These are phyloP conservation scores for Todus mexicanus DNA, from an alignment of 2,797 vertebrate species.

Conservation along the genomic window DNA sequence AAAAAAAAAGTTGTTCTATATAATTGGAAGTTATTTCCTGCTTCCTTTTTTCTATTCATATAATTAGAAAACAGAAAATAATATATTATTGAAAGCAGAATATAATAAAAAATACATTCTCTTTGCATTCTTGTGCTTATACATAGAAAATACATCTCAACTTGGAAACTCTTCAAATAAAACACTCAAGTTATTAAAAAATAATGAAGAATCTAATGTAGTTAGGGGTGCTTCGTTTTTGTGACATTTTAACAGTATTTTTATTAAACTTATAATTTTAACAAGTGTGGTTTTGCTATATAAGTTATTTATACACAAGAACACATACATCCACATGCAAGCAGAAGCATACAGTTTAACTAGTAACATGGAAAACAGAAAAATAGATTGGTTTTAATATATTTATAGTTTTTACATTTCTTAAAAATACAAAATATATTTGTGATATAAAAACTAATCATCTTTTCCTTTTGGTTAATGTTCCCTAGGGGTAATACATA, in stretches of 20 bases:
- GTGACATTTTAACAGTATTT: neutral
- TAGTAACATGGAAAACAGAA: neutral
- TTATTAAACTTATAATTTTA: neutral
- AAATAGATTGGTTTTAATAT: neutral
- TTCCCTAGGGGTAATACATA: neutral
- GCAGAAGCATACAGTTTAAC: neutral
- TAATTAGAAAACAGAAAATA: slow-evolving; percentile 10
- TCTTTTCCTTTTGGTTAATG: neutral
- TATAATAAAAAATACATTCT: neutral
- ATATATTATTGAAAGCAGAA: neutral
- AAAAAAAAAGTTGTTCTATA: neutral
- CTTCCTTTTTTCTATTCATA: neutral
- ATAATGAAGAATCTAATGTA: neutral
- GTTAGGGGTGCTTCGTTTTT: neutral
- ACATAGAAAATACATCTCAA: neutral
- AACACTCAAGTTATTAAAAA: neutral
- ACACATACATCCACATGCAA: neutral
- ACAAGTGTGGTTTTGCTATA: neutral
- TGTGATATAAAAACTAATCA: neutral
- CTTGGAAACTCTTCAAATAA: neutral
- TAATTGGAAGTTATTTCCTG: slow-evolving; percentile 47
- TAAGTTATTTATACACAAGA: neutral
- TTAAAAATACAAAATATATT: neutral
- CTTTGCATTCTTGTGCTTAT: neutral
- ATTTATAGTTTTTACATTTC: neutral